A percentile compares a stretch with the other conserved stretches of the same genome.
phyloP scores from a whole-genome alignment of 2,797 vertebrate genomes.

The Taenioides sp. region DNA sequence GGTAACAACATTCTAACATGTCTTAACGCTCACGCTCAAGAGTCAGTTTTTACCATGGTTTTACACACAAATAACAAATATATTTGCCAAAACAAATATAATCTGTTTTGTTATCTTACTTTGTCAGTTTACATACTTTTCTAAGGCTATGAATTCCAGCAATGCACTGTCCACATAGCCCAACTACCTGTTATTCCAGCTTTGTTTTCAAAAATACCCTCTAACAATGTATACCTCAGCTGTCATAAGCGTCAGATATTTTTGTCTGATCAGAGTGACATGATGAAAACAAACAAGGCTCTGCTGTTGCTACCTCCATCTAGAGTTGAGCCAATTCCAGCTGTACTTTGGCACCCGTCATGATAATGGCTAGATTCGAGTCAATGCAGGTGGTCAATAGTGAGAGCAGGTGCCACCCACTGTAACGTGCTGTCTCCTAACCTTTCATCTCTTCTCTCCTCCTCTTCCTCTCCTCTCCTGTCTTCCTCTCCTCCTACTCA shows the following conservation, averaged over 20 bases:
- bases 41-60: too few relatives aligned
- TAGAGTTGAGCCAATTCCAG: constrained; percentile 1
- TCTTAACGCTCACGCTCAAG: too few relatives aligned
- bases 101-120: too few relatives aligned
- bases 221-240: constrained; percentile 2
- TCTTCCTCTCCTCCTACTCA: constrained; percentile 42
- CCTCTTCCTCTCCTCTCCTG: neutral
- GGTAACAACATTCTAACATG: too few relatives aligned
- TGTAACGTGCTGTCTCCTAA: constrained; percentile 16
- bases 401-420: constrained; percentile 46
- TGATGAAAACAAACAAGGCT: neutral
- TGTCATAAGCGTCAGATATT: neutral
- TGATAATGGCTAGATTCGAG: constrained; percentile 32
- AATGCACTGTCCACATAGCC: neutral
- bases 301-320: neutral
- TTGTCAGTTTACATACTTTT: neutral
- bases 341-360: constrained; percentile 39
- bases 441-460: neutral
- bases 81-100: too few relatives aligned
- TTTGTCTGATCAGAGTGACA: neutral
- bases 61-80: too few relatives aligned
- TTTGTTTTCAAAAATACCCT: neutral
- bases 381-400: constrained; percentile 43
- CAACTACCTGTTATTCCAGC: neutral
- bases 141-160: neutral